These are phyloP conservation scores for Caprella mutica DNA, from an alignment of 2,888 invertebrate species.

Conservation along the genomic window DNA sequence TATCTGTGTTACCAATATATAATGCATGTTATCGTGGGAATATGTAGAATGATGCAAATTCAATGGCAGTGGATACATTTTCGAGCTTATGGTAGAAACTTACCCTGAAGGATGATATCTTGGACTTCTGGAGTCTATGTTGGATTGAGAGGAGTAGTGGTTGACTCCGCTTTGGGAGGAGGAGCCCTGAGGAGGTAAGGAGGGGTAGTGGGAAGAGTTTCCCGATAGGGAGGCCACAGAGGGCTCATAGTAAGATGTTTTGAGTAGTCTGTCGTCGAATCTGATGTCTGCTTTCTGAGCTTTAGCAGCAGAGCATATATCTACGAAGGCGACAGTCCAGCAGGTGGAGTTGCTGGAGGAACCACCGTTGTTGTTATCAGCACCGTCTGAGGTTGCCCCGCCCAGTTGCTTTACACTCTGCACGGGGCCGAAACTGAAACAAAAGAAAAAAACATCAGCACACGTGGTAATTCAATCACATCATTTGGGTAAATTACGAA, in stretches of 20 bases:
- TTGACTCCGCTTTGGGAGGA: slow-evolving; percentile 8
- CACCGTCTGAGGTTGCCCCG: slow-evolving; percentile 25
- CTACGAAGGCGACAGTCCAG: slow-evolving; percentile 89
- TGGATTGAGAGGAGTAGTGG: too few relatives aligned
- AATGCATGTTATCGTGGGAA: too few relatives aligned
- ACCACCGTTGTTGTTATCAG: slow-evolving; percentile 15
- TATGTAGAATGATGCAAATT: too few relatives aligned
- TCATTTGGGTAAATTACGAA: too few relatives aligned
- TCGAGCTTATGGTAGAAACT: too few relatives aligned
- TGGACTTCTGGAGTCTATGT: too few relatives aligned
- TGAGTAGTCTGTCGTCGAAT: slow-evolving; percentile 72
- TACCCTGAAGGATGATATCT: too few relatives aligned
- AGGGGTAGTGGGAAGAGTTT: too few relatives aligned
- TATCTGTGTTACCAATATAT: too few relatives aligned
- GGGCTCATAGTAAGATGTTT: slow-evolving; percentile 85
- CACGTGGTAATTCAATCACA: background rate
- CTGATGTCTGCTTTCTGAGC: slow-evolving; percentile 82
- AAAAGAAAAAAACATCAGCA: slow-evolving; percentile 20
- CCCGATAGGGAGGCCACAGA: slow-evolving; percentile 40
- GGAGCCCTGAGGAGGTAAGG: slow-evolving; percentile 45
- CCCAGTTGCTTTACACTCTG: slow-evolving; percentile 89
- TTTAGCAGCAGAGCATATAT: slow-evolving; percentile 90
- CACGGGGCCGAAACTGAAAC: slow-evolving; percentile 87
- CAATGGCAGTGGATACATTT: too few relatives aligned
- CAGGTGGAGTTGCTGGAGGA: too few relatives aligned